Evolutionary conservation across 2,888 invertebrate genomes (phyloP), one percentile per base, ranked within the genome.

Genomic region (Ypsolopha scabrella): DNA sequence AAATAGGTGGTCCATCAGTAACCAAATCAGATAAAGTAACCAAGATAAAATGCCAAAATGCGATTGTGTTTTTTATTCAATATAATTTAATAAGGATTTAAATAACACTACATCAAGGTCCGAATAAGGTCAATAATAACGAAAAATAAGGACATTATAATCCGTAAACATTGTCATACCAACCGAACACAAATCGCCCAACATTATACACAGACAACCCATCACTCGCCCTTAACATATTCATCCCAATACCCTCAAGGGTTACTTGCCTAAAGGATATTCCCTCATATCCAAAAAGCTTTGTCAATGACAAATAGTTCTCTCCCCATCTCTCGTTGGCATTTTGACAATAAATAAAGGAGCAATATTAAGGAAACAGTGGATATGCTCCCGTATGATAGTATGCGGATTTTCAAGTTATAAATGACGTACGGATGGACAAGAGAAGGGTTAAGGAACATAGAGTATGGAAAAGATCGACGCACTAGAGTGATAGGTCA

Each of bases 261-360:
- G 67, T 62, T 61, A 64, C 60, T 60, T 62, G 65, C 64, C 68
- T 65, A 67, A 68, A 67, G 68, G 67, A 68, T 68, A 67, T 61
- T 50, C 52, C 48, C 52, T 41, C 39, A 48, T 51, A 44, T 48
- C 48, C 43, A 48, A 51, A 47, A 48, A 48, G 53, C 51, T 79
- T 78, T 75, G 74, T 72, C 80, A 78, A 82, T 86, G 85, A 86
- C 80, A 85, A 86, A 86, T 85, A 73, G 83, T 81, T 66, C 60
- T 66, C 69, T 63, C 75, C 77, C 74, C 67, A 71, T 71, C 68
- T 65, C 63, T 51, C 62, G 75, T 73, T 78, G 80, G 75, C 83
- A 67, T 80, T 82, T 76, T 79, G 80, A 82, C 85, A 80, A 85
- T 85, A 82, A 82, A 85, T 80, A 80, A 80, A 73, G 75, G 47